Conservation (phyloP, 2,797 vertebrate species). For the Cheirogaleus major region DNA sequence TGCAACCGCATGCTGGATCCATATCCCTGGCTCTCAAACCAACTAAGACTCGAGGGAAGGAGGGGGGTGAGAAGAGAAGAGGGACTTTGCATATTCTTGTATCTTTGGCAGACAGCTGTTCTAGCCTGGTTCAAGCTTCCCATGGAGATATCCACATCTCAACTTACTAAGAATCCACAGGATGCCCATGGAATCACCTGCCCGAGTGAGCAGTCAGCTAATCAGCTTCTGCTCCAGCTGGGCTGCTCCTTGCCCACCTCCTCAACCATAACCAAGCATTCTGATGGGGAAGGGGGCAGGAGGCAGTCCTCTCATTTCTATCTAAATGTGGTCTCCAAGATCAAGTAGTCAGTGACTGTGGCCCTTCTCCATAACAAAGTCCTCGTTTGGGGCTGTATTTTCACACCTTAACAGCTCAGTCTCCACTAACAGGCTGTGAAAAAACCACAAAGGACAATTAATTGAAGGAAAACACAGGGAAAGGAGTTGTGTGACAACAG, state of each 20-base stretch:
- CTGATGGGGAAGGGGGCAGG: background rate
- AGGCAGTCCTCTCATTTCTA: background rate
- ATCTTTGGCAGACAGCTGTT: constrained; percentile 86
- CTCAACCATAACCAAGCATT: background rate
- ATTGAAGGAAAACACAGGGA: constrained; percentile 54
- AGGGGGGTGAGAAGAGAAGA: constrained; percentile 61
- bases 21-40: constrained; percentile 43
- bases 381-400: constrained; percentile 51
- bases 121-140: constrained; percentile 70
- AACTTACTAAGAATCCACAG: background rate
- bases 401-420: constrained; percentile 47
- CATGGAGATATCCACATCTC: background rate
- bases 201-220: background rate
- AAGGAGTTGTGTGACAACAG: constrained; percentile 60
- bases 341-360: background rate
- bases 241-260: background rate
- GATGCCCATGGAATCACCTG: background rate
- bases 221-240: background rate
- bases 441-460: constrained; percentile 58
- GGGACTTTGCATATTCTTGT: constrained; percentile 82
- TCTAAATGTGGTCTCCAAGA: constrained; percentile 38
- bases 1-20: background rate
- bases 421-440: constrained; percentile 50
- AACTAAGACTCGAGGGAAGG: constrained; percentile 58
- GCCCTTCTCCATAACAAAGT: constrained; percentile 16